Conservation (phyloP, 1,140 invertebrate species). For the Micrasema longulum region DNA sequence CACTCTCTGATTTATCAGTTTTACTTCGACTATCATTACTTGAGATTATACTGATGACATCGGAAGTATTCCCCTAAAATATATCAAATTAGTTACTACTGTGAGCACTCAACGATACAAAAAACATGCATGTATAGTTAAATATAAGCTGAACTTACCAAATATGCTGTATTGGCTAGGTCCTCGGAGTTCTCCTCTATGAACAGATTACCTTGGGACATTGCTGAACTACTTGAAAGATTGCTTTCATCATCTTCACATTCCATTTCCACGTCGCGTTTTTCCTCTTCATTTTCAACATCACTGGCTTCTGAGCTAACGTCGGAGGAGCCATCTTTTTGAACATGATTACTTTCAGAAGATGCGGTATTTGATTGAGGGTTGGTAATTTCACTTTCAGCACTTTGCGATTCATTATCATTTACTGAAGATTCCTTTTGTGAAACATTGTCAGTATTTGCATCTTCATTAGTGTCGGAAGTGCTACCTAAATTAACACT, state of each 20-base stretch:
- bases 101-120: not conserved
- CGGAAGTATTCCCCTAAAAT: conserved; percentile 27
- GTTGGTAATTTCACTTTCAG: conserved; percentile 63
- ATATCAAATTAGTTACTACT: not conserved
- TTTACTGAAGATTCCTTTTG: too few species aligned
- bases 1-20: not conserved
- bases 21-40: conserved; percentile 33
- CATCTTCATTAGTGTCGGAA: conserved; percentile 55
- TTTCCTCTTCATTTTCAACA: conserved; percentile 30
- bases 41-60: conserved; percentile 32
- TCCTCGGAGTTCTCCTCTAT: conserved; percentile 46
- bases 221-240: conserved; percentile 19
- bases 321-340: conserved; percentile 57
- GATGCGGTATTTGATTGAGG: conserved; percentile 59
- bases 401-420: conserved; percentile 54
- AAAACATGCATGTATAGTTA: not conserved
- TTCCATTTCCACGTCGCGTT: conserved; percentile 42
- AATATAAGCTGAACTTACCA: conserved; percentile 36
- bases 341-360: conserved; percentile 49
- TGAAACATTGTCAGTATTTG: too few species aligned
- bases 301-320: conserved; percentile 44
- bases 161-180: conserved; percentile 39
- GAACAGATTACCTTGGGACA: conserved; percentile 16
- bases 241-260: conserved; percentile 51
- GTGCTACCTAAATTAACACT: not conserved